These are phyloP conservation scores for Manduca sexta DNA, from an alignment of 1,140 invertebrate genomes.

Conservation along the genomic window DNA sequence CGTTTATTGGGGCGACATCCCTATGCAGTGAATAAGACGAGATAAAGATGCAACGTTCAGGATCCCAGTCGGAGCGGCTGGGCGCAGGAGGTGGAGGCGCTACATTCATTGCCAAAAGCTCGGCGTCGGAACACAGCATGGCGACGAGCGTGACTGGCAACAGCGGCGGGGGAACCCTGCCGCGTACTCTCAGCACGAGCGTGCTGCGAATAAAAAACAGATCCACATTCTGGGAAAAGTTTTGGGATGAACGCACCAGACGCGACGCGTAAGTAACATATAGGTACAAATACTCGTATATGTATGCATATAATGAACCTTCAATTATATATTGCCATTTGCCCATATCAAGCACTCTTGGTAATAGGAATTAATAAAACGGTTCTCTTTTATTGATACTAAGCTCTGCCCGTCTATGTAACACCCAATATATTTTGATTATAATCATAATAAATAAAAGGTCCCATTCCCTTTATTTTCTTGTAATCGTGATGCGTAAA, in stretches of 20 bases:
- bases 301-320: no score
- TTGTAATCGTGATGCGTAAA: no score
- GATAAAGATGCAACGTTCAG: slow-evolving; percentile 72
- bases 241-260: slow-evolving; percentile 80
- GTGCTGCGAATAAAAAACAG: slow-evolving; percentile 82
- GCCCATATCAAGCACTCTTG: no score
- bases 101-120: slow-evolving; percentile 62
- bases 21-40: slow-evolving; percentile 38
- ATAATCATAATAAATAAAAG: no score
- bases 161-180: slow-evolving; percentile 71
- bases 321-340: no score
- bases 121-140: slow-evolving; percentile 72
- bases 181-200: slow-evolving; percentile 85
- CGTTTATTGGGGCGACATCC: slow-evolving; percentile 37
- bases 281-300: no score
- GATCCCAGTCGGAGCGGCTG: slow-evolving; percentile 67
- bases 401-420: no score
- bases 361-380: not conserved
- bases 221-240: slow-evolving; percentile 87
- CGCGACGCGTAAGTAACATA: slow-evolving; percentile 81
- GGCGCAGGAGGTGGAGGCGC: slow-evolving; percentile 38
- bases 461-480: no score
- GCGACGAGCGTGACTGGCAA: slow-evolving; percentile 65
- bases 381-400: no score
- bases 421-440: no score